phyloP scores from a whole-genome alignment of 2,888 invertebrate species.

The Tipula vernalis region DNA sequence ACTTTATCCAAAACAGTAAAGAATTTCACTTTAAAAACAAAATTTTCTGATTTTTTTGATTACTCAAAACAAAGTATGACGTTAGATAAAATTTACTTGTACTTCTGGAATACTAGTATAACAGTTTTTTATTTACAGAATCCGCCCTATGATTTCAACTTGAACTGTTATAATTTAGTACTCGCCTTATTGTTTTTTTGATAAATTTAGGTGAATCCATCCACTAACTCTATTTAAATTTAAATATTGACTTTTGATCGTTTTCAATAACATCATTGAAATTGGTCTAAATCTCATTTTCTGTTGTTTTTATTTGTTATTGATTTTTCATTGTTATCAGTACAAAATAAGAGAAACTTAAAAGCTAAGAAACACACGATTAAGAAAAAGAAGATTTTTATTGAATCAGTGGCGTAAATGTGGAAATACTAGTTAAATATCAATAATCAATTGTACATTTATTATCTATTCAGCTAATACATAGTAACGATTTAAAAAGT shows the following conservation, averaged over 20 bases:
- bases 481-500: too few relatives aligned
- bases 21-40: neutral
- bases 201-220: neutral
- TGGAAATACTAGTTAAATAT: neutral
- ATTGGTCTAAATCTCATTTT: neutral
- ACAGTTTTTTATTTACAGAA: neutral
- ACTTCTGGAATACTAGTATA: neutral
- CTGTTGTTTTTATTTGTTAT: neutral
- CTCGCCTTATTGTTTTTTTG: too few relatives aligned
- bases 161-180: too few relatives aligned
- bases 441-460: neutral
- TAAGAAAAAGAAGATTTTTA: neutral
- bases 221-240: neutral
- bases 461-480: neutral
- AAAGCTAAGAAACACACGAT: neutral
- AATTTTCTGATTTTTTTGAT: neutral
- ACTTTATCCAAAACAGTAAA: neutral
- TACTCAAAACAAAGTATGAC: constrained; percentile 1
- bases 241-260: neutral
- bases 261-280: neutral
- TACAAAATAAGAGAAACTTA: neutral
- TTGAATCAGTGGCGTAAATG: neutral
- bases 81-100: neutral
- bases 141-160: neutral
- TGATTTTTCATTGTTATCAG: neutral